These are phyloP conservation scores for Proctacanthus coquilletti DNA, from an alignment of 1,140 invertebrate genomes.

Conservation along the genomic window DNA sequence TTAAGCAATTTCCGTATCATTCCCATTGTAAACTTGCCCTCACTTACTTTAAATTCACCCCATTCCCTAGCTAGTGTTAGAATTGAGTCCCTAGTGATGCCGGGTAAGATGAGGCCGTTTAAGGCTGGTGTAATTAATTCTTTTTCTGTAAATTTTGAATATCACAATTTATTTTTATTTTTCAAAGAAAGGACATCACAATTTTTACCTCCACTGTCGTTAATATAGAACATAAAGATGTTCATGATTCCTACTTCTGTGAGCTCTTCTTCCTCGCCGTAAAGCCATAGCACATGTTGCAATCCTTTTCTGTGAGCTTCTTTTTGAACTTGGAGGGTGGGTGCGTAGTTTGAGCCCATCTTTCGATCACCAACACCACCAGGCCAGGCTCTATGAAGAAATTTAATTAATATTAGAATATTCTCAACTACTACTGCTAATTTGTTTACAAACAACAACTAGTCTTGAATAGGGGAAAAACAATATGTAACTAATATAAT, in stretches of 20 bases:
- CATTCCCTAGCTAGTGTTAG: slow-evolving; percentile 66
- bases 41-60: slow-evolving; percentile 75
- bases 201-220: slow-evolving; percentile 73
- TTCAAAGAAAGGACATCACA: slow-evolving; percentile 3
- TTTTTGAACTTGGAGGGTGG: slow-evolving; percentile 69
- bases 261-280: slow-evolving; percentile 81
- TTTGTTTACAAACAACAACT: no score
- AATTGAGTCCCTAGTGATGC: slow-evolving; percentile 79
- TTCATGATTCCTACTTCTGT: slow-evolving; percentile 99
- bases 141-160: slow-evolving; percentile 46
- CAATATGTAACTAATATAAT: no score
- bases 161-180: no score
- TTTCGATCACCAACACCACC: slow-evolving; percentile 90
- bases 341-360: slow-evolving; percentile 87
- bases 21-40: slow-evolving; percentile 74
- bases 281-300: slow-evolving; percentile 96
- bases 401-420: no score
- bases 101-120: slow-evolving; percentile 82
- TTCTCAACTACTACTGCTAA: no score
- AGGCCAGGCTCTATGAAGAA: slow-evolving; percentile 65
- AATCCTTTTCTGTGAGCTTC: slow-evolving; percentile 63
- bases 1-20: slow-evolving; percentile 57
- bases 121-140: slow-evolving; percentile 88
- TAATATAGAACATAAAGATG: slow-evolving; percentile 78
- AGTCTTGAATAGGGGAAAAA: no score